Evolutionary conservation across 2,888 invertebrate species (phyloP), one percentile per base, ranked within the genome.

Genomic region (Syritta pipiens): DNA sequence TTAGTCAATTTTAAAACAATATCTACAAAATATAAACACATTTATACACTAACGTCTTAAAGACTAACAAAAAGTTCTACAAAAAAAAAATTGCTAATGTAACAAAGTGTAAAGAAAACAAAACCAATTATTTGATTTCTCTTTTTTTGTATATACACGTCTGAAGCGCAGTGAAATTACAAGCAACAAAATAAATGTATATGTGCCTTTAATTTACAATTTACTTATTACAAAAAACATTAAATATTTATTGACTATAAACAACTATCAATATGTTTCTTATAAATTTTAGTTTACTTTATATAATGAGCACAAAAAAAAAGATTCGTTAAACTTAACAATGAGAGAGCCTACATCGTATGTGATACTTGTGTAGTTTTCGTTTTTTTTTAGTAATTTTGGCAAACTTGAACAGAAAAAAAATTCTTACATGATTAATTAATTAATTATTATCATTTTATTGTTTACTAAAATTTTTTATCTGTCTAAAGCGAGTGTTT

Each of bases 251-350:
- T n/a, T n/a, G n/a, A n/a, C n/a, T n/a, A n/a, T n/a, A n/a, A n/a
- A n/a, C n/a, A n/a, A n/a, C n/a, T n/a, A n/a, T n/a, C n/a, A n/a
- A n/a, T 17, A 7, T 14, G 37, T 17, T 14, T 37, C 37, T 37
- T 37, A 37, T 17, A 14, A 37, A 37, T 37, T 37, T 17, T 37
- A 37, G 9, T 9, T 17, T 37, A 17, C 10, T 17, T 17, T 37
- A 9, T 37, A 37, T 17, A 37, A 53, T 24, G 24, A 65, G 42
- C 40, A 42, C 17, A 22, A 42, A 51, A 63, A 24, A 9, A 37
- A 7, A 37, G n/a, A n/a, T n/a, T n/a, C n/a, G 30, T 59, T 40
- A 65, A 65, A 65, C 53, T 65, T 65, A 65, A 65, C 65, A 65
- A 55, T 46, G 44, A n/a, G n/a, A n/a, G n/a, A 53, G 44, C 53